Percentiles rank a stretch among this genome's conserved stretches.
These are phyloP conservation scores for Agriopis marginaria DNA, from an alignment of 2,888 invertebrate genomes.

Conservation along the genomic window DNA sequence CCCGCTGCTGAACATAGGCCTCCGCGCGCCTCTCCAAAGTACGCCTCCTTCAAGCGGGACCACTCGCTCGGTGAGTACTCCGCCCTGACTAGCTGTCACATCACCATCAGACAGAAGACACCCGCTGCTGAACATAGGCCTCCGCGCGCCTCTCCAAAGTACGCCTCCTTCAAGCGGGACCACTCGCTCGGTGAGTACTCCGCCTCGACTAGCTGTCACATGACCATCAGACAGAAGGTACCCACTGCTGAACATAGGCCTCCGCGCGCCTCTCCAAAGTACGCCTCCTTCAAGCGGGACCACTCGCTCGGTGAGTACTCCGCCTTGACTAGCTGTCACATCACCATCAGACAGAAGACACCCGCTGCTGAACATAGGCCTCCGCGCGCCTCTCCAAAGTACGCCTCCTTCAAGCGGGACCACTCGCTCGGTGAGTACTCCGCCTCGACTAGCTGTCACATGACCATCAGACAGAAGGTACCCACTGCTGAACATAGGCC, in stretches of 20 bases:
- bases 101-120: background rate
- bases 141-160: constrained; percentile 57
- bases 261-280: constrained; percentile 57
- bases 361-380: too few species aligned
- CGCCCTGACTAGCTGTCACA: background rate
- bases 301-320: constrained; percentile 65
- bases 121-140: too few species aligned
- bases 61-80: constrained; percentile 65
- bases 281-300: constrained; percentile 63
- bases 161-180: constrained; percentile 63
- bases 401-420: constrained; percentile 63
- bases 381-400: constrained; percentile 57
- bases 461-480: too few species aligned
- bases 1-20: too few species aligned
- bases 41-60: constrained; percentile 63
- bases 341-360: too few species aligned
- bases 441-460: background rate
- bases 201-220: background rate
- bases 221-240: too few species aligned
- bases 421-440: constrained; percentile 65
- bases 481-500: too few species aligned
- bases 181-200: constrained; percentile 65
- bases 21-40: constrained; percentile 57
- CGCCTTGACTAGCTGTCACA: background rate
- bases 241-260: too few species aligned